These are phyloP conservation scores for Pseudanteris insignis DNA, from an alignment of 2,888 invertebrate species.

Conservation along the genomic window DNA sequence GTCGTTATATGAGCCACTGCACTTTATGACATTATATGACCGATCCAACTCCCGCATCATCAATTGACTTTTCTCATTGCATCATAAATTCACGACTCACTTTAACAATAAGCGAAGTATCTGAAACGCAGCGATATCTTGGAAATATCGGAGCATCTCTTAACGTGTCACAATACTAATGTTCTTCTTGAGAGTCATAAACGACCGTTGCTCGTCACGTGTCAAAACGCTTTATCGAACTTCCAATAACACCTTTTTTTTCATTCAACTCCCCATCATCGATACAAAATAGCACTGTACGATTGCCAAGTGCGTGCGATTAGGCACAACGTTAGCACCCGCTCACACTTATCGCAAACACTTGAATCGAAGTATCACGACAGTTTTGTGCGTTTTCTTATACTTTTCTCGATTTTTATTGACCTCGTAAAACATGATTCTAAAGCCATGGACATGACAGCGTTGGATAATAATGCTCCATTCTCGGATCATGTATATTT, in stretches of 20 bases:
- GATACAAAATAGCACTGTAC: slow-evolving; percentile 21
- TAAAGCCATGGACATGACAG: slow-evolving; percentile 26
- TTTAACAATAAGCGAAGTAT: slow-evolving; percentile 3
- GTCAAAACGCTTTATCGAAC: slow-evolving; percentile 22
- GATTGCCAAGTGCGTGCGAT: slow-evolving; percentile 12
- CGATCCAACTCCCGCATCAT: slow-evolving; percentile 5
- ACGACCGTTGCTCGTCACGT: slow-evolving; percentile 17
- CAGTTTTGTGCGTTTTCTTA: slow-evolving; percentile 8
- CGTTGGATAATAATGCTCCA: too few relatives aligned
- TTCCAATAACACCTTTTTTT: slow-evolving; percentile 8
- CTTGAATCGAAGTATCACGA: slow-evolving; percentile 17
- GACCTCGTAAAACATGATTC: slow-evolving; percentile 35
- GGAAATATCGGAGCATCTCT: slow-evolving; percentile 6
- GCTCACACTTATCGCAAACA: slow-evolving; percentile 22
- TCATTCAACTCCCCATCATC: slow-evolving; percentile 20
- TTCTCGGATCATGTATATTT: too few relatives aligned
- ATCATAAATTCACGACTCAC: slow-evolving; percentile 11
- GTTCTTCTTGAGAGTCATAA: slow-evolving; percentile 15
- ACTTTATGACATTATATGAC: slow-evolving; percentile 16
- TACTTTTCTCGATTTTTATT: slow-evolving; percentile 28
- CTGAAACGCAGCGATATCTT: slow-evolving; percentile 7
- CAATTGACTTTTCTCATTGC: slow-evolving; percentile 21
- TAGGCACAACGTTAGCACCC: slow-evolving; percentile 14
- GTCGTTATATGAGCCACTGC: slow-evolving; percentile 9
- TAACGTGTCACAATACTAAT: slow-evolving; percentile 5